These are phyloP conservation scores for Leptatherina wallacei DNA, from an alignment of 2,797 vertebrate genomes.

Conservation along the genomic window DNA sequence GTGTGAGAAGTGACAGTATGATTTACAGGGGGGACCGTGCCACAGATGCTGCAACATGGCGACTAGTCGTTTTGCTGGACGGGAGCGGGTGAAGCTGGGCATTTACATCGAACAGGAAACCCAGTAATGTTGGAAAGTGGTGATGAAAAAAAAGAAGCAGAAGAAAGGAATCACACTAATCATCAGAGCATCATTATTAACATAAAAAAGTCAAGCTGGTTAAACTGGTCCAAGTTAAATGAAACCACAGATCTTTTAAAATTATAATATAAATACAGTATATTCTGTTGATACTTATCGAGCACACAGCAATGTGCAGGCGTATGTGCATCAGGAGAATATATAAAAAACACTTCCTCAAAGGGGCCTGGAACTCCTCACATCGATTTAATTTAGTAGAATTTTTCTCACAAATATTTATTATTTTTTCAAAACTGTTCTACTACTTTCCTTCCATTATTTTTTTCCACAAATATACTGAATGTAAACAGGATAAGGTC, in stretches of 20 bases:
- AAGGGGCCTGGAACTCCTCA: neutral
- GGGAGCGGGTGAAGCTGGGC: conserved; percentile 22
- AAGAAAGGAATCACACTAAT: neutral
- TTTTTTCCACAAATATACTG: neutral
- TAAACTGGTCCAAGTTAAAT: neutral
- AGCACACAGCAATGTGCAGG: too few species aligned
- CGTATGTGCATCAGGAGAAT: too few species aligned
- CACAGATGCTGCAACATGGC: conserved; percentile 51
- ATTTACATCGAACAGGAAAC: conserved; percentile 58
- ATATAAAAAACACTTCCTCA: too few species aligned
- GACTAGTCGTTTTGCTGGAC: conserved; percentile 8
- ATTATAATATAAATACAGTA: neutral
- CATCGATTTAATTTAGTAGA: neutral
- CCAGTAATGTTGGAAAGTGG: conserved; percentile 27
- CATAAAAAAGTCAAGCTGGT: neutral
- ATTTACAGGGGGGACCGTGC: conserved; percentile 65
- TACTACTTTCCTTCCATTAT: too few species aligned
- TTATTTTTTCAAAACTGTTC: too few species aligned
- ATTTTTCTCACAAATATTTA: neutral
- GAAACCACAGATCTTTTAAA: neutral
- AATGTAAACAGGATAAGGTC: neutral
- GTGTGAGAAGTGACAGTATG: conserved; percentile 81
- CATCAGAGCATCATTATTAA: conserved; percentile 13
- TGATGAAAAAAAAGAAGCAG: neutral
- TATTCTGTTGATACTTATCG: too few species aligned